Evolutionary conservation across 2,113 vertebrate species (phyloP).

Genomic region (Pagrus major): DNA sequence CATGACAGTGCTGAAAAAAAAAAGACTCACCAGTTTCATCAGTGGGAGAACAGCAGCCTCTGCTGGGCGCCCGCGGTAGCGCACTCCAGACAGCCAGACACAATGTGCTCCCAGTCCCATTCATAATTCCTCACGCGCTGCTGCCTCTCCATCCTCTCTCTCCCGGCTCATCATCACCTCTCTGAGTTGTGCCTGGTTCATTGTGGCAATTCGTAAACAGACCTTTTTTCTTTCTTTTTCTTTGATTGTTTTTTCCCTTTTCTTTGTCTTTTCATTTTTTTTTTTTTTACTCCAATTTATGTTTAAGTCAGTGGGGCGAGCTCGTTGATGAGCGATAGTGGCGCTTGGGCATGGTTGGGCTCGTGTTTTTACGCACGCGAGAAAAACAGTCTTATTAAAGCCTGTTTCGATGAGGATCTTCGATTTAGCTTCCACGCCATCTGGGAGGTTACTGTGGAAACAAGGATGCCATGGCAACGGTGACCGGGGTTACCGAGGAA

Average conservation of each 20-base stretch:
- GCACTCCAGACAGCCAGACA: constrained; percentile 54
- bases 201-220: constrained; percentile 15
- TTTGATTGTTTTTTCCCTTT: no score
- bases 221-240: no score
- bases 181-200: constrained; percentile 8
- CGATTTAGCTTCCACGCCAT: constrained; percentile 86
- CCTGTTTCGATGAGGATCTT: constrained; percentile 61
- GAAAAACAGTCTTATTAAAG: constrained; percentile 21
- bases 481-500: constrained; percentile 94
- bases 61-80: constrained; percentile 46
- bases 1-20: neutral
- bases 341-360: neutral
- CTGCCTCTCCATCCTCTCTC: constrained; percentile 29
- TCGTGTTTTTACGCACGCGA: constrained; percentile 36
- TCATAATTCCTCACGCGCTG: constrained; percentile 68
- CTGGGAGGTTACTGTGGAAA: constrained; percentile 92
- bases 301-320: neutral
- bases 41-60: constrained; percentile 68
- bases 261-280: no score
- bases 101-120: constrained; percentile 62
- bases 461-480: constrained; percentile 95
- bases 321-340: neutral
- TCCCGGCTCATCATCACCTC: neutral
- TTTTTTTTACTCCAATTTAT: neutral
- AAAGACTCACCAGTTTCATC: constrained; percentile 64